Evolutionary conservation across 2,797 vertebrate species (phyloP), one percentile per base, ranked within the genome.

Genomic region (Kryptolebias ocellatus): DNA sequence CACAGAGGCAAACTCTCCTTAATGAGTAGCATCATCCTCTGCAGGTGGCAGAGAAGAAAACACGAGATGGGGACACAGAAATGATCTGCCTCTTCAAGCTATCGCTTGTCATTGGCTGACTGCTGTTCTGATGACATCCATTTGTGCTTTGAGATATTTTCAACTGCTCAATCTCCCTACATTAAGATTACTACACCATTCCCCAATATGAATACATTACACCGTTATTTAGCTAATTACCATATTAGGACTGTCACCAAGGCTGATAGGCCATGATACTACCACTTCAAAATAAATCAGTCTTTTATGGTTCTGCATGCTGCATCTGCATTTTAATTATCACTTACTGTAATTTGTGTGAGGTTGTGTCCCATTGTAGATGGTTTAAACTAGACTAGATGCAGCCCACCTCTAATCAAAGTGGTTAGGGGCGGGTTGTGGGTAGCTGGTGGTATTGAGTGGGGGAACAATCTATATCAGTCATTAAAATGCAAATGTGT

Each of bases 401-500:
- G 64, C 58, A 69, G 76, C 73, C 39, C 55, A 58, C 66, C 57
- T 69, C 75, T 62, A 60, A 72, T 79, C 70, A 63, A 70, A 60
- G 76, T 17, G 17, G 24, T 78, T 58, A 39, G 54, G 58, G 56
- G 18, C 55, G 31, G 64, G 67, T 14, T 64, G 72, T 76, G 74
- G 58, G 74, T 70, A 83, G 76, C 71, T 67, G 81, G 70, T 5
- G 76, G 67, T 88, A 90, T 80, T 37, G 81, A 87, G 74, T 75
- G 64, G 52, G 52, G 76, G 74, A 83, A 85, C 84, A 85, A 91
- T 91, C 91, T 83, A 89, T 89, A 91, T 87, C 83, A 86, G 81
- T 88, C 87, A 90, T 92, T 92, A 92, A 92, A 91, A 92, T 92
- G 90, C 85, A 92, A 92, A 92, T 92, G 85, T 85, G 77, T 87